Conservation (phyloP, 2,113 vertebrate genomes). For the Channa maculata region DNA sequence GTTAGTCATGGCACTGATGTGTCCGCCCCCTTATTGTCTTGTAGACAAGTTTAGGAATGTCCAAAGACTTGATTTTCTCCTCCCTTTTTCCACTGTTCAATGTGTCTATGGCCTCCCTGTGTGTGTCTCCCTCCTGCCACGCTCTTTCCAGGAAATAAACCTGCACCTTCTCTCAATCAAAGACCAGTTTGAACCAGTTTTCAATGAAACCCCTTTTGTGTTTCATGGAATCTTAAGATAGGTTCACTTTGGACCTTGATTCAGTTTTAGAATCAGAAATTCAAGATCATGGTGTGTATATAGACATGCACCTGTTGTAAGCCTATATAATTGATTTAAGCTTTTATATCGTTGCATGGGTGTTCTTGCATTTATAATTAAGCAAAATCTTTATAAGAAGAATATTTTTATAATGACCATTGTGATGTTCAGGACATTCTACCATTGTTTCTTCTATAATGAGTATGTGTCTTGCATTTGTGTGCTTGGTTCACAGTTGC, state of each 20-base stretch:
- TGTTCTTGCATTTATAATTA: background rate
- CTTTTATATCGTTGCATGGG: no score
- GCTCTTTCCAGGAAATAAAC: slow-evolving; percentile 86
- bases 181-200: slow-evolving; percentile 92
- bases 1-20: slow-evolving; percentile 5
- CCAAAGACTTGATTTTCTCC: slow-evolving; percentile 31
- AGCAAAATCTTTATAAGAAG: background rate
- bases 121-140: slow-evolving; percentile 48
- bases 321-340: background rate
- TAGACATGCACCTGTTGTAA: background rate
- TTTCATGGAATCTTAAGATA: slow-evolving; percentile 89
- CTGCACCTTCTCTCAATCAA: slow-evolving; percentile 82
- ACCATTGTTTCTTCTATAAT: background rate
- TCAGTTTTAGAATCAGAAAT: slow-evolving; percentile 77
- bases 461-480: slow-evolving; percentile 12
- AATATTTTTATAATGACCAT: background rate
- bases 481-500: slow-evolving; percentile 17
- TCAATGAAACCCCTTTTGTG: slow-evolving; percentile 90
- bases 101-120: slow-evolving; percentile 33
- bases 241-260: slow-evolving; percentile 86
- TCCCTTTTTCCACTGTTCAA: slow-evolving; percentile 5
- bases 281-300: slow-evolving; percentile 27
- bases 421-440: background rate
- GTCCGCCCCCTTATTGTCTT: slow-evolving; percentile 25
- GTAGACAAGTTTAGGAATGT: slow-evolving; percentile 80